Evolutionary conservation across 2,888 invertebrate species (phyloP).

Genomic region (Chrysolina oricalcia): DNA sequence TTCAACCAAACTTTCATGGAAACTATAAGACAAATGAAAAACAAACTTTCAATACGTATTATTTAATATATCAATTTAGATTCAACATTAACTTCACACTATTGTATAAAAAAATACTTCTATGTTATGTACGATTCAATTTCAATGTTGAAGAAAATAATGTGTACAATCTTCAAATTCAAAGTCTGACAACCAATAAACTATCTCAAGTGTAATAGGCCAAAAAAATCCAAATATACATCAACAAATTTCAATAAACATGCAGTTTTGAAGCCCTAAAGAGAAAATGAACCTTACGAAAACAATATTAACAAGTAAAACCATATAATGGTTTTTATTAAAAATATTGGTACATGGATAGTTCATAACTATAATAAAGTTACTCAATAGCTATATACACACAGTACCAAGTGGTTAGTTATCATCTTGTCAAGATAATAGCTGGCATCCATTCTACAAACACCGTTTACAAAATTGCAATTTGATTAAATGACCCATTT

Average conservation of each 20-base stretch:
- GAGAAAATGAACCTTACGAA: background rate
- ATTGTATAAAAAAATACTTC: slow-evolving; percentile 35
- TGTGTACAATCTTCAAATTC: slow-evolving; percentile 23
- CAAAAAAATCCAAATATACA: background rate
- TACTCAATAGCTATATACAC: slow-evolving; percentile 4
- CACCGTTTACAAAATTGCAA: background rate
- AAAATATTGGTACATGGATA: background rate
- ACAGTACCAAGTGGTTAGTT: background rate
- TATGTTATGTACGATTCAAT: slow-evolving; percentile 30
- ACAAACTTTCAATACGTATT: slow-evolving; percentile 25
- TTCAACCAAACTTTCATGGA: background rate
- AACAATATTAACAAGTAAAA: slow-evolving; percentile 8
- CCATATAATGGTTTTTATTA: background rate
- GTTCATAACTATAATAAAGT: slow-evolving; percentile 1
- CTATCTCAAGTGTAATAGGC: slow-evolving; percentile 22
- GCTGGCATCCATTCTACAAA: slow-evolving; percentile 4
- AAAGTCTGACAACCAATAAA: slow-evolving; percentile 27
- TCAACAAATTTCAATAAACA: slow-evolving; percentile 5
- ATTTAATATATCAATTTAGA: slow-evolving; percentile 38
- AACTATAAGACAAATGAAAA: background rate
- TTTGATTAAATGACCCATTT: background rate
- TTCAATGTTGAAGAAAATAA: slow-evolving; percentile 30
- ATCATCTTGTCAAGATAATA: slow-evolving; percentile 9
- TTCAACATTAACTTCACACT: slow-evolving; percentile 36
- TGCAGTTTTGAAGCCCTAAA: background rate